These are phyloP conservation scores for Dryocosmus kuriphilus DNA, from an alignment of 2,888 invertebrate species.

Conservation along the genomic window DNA sequence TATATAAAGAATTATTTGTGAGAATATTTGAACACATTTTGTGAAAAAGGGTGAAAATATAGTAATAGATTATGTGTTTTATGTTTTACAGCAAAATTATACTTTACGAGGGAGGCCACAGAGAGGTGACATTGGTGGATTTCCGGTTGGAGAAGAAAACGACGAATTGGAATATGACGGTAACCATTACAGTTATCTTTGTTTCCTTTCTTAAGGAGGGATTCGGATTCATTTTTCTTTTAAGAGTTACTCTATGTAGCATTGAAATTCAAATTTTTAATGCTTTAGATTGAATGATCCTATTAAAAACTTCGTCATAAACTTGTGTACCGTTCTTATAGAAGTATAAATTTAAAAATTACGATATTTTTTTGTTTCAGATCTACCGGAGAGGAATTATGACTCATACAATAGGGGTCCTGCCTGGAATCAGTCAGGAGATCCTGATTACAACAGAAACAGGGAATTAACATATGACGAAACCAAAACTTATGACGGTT, in stretches of 20 bases:
- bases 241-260: too few relatives aligned
- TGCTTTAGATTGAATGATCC: too few relatives aligned
- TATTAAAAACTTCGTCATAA: too few relatives aligned
- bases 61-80: not conserved
- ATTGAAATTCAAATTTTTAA: too few relatives aligned
- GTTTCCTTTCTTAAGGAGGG: too few relatives aligned
- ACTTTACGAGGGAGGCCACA: slow-evolving; percentile 18
- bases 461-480: slow-evolving; percentile 15
- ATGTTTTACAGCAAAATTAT: slow-evolving; percentile 28
- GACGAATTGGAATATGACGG: slow-evolving; percentile 27
- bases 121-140: slow-evolving; percentile 28
- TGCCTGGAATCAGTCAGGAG: slow-evolving; percentile 2
- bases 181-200: not conserved
- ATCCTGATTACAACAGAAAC: not conserved
- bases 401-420: not conserved
- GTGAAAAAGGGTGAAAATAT: not conserved
- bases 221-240: too few relatives aligned
- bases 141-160: slow-evolving; percentile 11
- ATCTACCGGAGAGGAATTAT: not conserved
- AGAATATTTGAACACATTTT: not conserved
- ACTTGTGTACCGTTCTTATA: too few relatives aligned
- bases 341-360: too few relatives aligned
- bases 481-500: slow-evolving; percentile 31
- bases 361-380: not conserved
- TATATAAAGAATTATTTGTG: not conserved